Conservation (phyloP, 2,888 invertebrate species). For the Nemapogon koenigi region DNA sequence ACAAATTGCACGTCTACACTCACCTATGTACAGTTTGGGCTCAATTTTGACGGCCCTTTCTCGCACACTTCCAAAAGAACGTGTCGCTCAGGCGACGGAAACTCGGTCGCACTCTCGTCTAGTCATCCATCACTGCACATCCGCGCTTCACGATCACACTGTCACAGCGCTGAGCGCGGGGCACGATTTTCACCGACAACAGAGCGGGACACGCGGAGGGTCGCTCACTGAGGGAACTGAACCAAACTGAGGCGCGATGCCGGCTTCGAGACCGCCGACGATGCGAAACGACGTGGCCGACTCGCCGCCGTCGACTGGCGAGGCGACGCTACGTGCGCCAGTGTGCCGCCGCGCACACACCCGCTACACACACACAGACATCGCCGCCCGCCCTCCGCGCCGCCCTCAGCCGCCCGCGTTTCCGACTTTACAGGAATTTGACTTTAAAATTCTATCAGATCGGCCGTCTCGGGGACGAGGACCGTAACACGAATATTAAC, state of each 20-base stretch:
- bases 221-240: conserved; percentile 36
- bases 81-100: conserved; percentile 31
- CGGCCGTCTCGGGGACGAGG: conserved; percentile 30
- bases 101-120: conserved; percentile 45
- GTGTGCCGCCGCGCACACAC: conserved; percentile 54
- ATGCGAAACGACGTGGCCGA: conserved; percentile 56
- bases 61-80: conserved; percentile 41
- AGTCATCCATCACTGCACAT: conserved; percentile 65
- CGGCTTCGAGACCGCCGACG: conserved; percentile 33
- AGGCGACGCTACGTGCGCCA: too few species aligned
- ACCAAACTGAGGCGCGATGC: conserved; percentile 36
- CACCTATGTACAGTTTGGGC: conserved; percentile 62
- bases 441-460: conserved; percentile 51
- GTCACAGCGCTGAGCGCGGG: conserved; percentile 49
- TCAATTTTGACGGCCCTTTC: conserved; percentile 60
- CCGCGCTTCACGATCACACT: conserved; percentile 62
- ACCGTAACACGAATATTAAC: conserved; percentile 41
- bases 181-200: too few species aligned
- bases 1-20: conserved; percentile 25
- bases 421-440: conserved; percentile 55
- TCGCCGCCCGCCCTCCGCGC: conserved; percentile 19
- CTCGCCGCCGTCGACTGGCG: conserved; percentile 62
- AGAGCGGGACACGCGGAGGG: conserved; percentile 30
- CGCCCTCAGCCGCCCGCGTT: conserved; percentile 39
- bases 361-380: conserved; percentile 35